These are phyloP conservation scores for Gallirallus australis DNA, from an alignment of 2,797 vertebrate genomes.

Conservation along the genomic window DNA sequence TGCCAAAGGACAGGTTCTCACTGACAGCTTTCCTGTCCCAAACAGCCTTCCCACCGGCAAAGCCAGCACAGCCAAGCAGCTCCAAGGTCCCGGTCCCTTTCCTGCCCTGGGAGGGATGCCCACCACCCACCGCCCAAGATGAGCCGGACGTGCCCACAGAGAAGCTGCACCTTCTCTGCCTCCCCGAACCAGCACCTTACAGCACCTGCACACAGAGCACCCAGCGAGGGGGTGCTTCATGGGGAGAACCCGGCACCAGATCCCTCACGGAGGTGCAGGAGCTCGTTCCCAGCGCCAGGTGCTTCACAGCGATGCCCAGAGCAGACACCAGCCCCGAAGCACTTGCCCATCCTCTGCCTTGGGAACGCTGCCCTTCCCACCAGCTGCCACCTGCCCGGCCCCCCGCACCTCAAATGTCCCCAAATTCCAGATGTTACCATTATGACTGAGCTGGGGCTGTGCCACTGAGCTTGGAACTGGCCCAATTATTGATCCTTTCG, in stretches of 20 bases:
- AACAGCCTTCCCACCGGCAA: fast-evolving
- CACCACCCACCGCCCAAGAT: fast-evolving
- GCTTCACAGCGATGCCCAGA: neutral
- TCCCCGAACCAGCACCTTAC: neutral
- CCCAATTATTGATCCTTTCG: neutral
- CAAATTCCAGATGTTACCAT: neutral
- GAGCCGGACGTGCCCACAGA: fast-evolving
- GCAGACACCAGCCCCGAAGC: neutral
- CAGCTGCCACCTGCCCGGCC: neutral
- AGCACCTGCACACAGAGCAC: neutral
- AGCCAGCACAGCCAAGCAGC: neutral
- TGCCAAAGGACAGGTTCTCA: neutral
- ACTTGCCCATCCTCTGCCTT: neutral
- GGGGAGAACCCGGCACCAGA: neutral
- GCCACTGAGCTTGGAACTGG: fast-evolving
- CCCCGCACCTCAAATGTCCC: neutral
- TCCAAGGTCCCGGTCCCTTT: fast-evolving
- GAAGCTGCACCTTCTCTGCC: neutral
- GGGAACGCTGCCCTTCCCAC: neutral
- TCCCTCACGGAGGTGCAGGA: neutral
- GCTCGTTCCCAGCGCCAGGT: fast-evolving
- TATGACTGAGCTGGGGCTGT: neutral
- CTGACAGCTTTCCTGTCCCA: neutral
- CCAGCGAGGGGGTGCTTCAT: neutral
- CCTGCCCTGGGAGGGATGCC: neutral